Evolutionary conservation across 2,888 invertebrate genomes (phyloP).

Genomic region (Drosophila borborema): DNA sequence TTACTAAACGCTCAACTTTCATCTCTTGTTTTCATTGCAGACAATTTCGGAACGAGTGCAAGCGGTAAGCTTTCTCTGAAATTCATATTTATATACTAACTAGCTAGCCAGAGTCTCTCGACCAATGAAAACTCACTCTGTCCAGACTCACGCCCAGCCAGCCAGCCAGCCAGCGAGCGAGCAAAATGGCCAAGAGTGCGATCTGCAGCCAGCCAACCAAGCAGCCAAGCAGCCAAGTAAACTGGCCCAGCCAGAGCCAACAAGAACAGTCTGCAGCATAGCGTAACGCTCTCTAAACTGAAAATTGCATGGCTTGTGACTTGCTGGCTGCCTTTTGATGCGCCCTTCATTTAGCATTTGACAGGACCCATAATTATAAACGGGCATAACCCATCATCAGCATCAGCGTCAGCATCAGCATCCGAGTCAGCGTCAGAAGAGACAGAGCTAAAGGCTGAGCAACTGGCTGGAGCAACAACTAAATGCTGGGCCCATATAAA

Average conservation of each 20-base stretch:
- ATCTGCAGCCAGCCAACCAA: slow-evolving; percentile 3
- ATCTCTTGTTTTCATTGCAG: slow-evolving; percentile 65
- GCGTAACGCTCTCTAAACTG: slow-evolving; percentile 54
- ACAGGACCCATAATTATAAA: slow-evolving; percentile 85
- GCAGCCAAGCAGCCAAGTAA: neutral
- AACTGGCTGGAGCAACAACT: slow-evolving; percentile 56
- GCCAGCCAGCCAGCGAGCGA: slow-evolving; percentile 9
- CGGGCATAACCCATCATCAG: slow-evolving; percentile 84
- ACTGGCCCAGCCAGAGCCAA: neutral
- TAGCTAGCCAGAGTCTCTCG: neutral
- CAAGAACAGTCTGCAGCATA: slow-evolving; percentile 31
- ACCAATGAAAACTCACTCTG: slow-evolving; percentile 44
- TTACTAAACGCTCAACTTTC: slow-evolving; percentile 40
- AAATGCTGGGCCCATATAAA: slow-evolving; percentile 82
- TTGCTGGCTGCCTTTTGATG: slow-evolving; percentile 67
- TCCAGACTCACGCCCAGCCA: slow-evolving; percentile 32
- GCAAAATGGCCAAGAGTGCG: neutral
- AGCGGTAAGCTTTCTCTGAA: slow-evolving; percentile 76
- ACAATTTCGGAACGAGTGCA: slow-evolving; percentile 84
- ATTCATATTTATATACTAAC: slow-evolving; percentile 13
- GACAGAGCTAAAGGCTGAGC: slow-evolving; percentile 18
- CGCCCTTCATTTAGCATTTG: slow-evolving; percentile 82
- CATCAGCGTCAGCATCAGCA: slow-evolving; percentile 13
- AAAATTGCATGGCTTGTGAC: slow-evolving; percentile 66
- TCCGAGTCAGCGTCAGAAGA: neutral